phyloP scores from a whole-genome alignment of 2,113 vertebrate genomes.

The Ailurus styani region DNA sequence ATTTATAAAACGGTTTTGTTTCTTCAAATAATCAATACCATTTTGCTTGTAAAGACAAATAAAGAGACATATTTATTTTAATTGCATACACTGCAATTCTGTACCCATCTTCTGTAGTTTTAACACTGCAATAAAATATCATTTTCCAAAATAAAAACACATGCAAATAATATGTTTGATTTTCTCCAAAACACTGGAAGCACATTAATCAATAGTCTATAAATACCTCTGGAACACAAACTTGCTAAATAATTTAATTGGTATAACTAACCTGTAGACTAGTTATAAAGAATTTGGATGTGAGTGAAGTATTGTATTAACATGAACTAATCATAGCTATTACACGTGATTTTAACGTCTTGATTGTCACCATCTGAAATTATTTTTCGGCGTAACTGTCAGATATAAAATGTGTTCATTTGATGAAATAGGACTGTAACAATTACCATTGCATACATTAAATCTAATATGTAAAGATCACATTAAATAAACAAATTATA shows the following conservation, averaged over 20 bases:
- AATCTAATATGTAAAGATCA: neutral
- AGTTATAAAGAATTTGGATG: neutral
- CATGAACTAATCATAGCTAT: constrained; percentile 56
- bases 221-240: constrained; percentile 63
- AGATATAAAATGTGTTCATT: constrained; percentile 13
- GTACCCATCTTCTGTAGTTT: neutral
- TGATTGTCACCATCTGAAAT: neutral
- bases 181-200: constrained; percentile 42
- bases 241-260: constrained; percentile 62
- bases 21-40: neutral
- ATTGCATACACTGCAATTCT: neutral
- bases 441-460: neutral
- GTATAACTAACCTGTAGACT: constrained; percentile 8
- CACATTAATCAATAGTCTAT: constrained; percentile 54
- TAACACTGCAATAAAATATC: neutral
- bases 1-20: neutral
- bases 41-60: neutral
- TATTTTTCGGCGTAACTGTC: constrained; percentile 13
- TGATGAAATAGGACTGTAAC: neutral
- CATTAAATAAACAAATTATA: neutral
- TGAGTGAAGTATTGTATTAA: constrained; percentile 49
- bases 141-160: constrained; percentile 47
- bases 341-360: constrained; percentile 20
- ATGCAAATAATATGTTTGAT: constrained; percentile 45
- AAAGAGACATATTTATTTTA: neutral